phyloP scores from a whole-genome alignment of 1,140 invertebrate genomes.

The Aphaenogaster floridana region DNA sequence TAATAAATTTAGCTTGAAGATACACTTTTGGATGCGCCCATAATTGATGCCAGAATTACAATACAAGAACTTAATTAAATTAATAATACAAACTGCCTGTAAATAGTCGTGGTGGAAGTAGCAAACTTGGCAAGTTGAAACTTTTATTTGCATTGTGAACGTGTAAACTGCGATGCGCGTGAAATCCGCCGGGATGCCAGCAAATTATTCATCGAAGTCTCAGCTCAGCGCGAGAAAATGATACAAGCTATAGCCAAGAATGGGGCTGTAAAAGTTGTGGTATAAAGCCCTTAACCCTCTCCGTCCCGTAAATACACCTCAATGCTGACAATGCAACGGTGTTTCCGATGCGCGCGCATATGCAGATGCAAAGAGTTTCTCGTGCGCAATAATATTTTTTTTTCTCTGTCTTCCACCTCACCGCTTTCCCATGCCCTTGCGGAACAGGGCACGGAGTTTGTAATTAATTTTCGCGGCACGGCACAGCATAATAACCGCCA shows the following conservation, averaged over 20 bases:
- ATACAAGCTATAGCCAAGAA: slow-evolving; percentile 27
- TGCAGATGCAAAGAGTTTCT: slow-evolving; percentile 45
- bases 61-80: slow-evolving; percentile 29
- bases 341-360: slow-evolving; percentile 19
- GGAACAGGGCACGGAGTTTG: slow-evolving; percentile 38
- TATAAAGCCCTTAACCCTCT: slow-evolving; percentile 19
- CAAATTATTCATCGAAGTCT: slow-evolving; percentile 57
- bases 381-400: slow-evolving; percentile 55
- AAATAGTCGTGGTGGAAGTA: slow-evolving; percentile 1
- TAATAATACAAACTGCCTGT: slow-evolving; percentile 22
- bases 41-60: slow-evolving; percentile 15
- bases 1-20: neutral
- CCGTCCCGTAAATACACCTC: slow-evolving; percentile 52
- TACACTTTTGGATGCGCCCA: neutral
- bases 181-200: neutral
- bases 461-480: slow-evolving; percentile 73
- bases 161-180: slow-evolving; percentile 20
- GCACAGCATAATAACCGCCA: slow-evolving; percentile 63
- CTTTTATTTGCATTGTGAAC: neutral
- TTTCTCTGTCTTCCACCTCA: slow-evolving; percentile 26
- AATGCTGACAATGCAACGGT: slow-evolving; percentile 7
- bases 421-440: slow-evolving; percentile 43
- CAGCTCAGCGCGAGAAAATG: slow-evolving; percentile 12
- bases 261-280: slow-evolving; percentile 9
- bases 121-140: neutral